These are phyloP conservation scores for Metridium senile DNA, from an alignment of 92 coral and sea anemone species.

Conservation along the genomic window DNA sequence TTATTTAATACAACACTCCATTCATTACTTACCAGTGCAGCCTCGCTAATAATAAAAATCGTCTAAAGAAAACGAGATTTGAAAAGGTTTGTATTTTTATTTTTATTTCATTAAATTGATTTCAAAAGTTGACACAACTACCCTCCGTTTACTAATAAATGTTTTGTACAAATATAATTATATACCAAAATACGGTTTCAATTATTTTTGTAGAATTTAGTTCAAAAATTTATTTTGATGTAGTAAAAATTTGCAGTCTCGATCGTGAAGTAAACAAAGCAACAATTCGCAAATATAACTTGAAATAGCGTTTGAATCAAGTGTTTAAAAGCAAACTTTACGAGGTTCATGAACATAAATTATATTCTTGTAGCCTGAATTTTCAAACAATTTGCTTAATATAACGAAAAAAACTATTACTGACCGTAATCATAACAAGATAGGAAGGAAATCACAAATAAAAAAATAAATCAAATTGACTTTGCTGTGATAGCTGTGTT, in stretches of 20 bases:
- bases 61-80: not conserved
- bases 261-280: not conserved
- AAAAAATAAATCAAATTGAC: not conserved
- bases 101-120: too few relatives aligned
- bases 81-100: not conserved
- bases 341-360: not conserved
- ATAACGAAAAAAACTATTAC: not conserved
- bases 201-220: too few relatives aligned
- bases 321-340: not conserved
- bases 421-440: not conserved
- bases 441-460: not conserved
- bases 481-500: constrained; percentile 1
- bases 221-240: not conserved
- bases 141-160: not conserved
- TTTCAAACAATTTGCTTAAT: too few relatives aligned
- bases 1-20: too few relatives aligned
- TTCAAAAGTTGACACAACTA: not conserved
- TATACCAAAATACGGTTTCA: not conserved
- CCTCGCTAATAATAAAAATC: too few relatives aligned
- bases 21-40: too few relatives aligned
- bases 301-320: not conserved
- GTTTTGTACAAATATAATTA: not conserved
- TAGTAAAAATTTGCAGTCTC: not conserved
- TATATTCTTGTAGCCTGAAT: too few relatives aligned
- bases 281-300: not conserved